Evolutionary conservation across 1,140 invertebrate genomes (phyloP), one percentile per base, ranked within the genome.

Genomic region (Drosophila jambulina): DNA sequence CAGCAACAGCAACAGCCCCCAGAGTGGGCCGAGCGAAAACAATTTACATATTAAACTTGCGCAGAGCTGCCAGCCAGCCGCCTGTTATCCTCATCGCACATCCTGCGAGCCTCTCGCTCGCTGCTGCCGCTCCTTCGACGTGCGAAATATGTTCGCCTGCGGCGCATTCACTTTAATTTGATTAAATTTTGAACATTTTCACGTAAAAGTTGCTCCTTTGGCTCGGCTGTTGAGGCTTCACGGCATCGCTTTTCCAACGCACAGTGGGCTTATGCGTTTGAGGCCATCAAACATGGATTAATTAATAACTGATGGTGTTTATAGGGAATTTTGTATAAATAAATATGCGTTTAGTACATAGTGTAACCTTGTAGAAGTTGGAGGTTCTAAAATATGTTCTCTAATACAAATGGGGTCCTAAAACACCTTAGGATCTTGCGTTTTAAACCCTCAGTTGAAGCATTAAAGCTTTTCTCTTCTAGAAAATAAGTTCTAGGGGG

Each of bases 101-200:
- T 48, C 43, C 79, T 49, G 27, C 21, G 34, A 43, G 46, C 48
- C 75, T 36, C 19, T 25, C 56, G 54, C 40, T 29, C 43, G 34
- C 57, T 23, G 4, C 19, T 10, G 12, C 60, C 32, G 48, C 46
- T 46, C 53, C 34, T 53, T 58, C 75, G 27, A 77, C 85, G 87
- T 87, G 88, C 77, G 88, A 91, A 91, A 88, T 91, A 88, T 88
- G 84, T 80, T 88, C 68, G 87, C 88, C 80, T 91, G 90, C 78
- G 78, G 81, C 87, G 78, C 84, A 91, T 83, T 82, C 85, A 91
- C 90, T 91, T 91, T 91, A 91, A 91, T 91, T 91, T 91, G 90
- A 91, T 91, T 91, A 91, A 91, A 91, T 90, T 91, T 91, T 91
- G 77, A 91, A 91, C 91, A 80, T 85, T 87, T 91, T 82, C 88